These are phyloP conservation scores for Aptenodytes patagonicus DNA, from an alignment of 2,113 vertebrate species.

Conservation along the genomic window DNA sequence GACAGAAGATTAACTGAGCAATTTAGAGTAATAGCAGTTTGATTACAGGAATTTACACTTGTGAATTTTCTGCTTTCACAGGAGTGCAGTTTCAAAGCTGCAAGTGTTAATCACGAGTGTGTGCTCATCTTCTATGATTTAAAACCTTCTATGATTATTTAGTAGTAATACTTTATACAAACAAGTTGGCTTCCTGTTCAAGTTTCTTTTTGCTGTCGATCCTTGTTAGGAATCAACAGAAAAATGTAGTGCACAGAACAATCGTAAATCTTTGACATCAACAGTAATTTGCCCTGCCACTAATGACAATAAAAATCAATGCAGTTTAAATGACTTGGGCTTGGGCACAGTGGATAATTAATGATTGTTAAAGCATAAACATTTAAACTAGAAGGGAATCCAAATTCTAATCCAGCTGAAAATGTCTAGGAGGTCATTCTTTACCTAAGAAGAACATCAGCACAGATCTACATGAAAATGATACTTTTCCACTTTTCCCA, in stretches of 20 bases:
- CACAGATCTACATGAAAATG: not conserved
- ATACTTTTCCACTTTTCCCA: not conserved
- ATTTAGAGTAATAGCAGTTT: not conserved
- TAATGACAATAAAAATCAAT: slow-evolving; percentile 37
- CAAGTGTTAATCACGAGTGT: not conserved
- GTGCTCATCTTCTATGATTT: not conserved
- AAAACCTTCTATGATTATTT: not conserved
- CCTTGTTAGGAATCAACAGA: not conserved
- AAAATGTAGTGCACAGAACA: not conserved
- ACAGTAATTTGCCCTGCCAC: slow-evolving; percentile 7
- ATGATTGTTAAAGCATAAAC: not conserved
- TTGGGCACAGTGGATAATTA: slow-evolving; percentile 1
- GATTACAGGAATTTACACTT: not conserved
- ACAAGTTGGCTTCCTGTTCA: not conserved
- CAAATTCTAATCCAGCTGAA: not conserved
- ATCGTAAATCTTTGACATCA: not conserved
- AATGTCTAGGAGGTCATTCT: not conserved
- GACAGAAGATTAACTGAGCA: not conserved
- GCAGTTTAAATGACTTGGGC: slow-evolving; percentile 7
- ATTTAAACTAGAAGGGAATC: not conserved
- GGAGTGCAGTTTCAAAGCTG: not conserved
- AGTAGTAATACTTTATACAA: not conserved
- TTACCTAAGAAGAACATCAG: not conserved
- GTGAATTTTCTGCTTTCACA: not conserved
- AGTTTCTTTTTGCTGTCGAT: not conserved